Evolutionary conservation across 2,888 invertebrate genomes (phyloP).

Genomic region (Cynaeus angustus): DNA sequence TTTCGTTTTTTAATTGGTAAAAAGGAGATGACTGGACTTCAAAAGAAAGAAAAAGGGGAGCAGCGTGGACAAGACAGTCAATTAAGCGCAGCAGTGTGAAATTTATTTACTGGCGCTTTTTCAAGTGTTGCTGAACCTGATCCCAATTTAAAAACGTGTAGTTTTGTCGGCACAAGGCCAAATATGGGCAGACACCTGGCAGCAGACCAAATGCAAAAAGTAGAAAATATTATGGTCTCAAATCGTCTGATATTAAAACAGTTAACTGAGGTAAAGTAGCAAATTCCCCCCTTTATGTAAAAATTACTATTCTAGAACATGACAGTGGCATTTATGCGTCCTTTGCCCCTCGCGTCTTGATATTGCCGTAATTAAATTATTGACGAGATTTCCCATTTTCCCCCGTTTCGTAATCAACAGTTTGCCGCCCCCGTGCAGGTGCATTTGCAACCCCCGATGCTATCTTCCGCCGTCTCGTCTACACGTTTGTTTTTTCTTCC

Average conservation of each 20-base stretch:
- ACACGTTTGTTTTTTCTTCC: slow-evolving; percentile 32
- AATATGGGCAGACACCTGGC: background rate
- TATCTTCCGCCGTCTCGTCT: slow-evolving; percentile 29
- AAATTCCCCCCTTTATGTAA: too few relatives aligned
- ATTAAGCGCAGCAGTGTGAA: slow-evolving; percentile 36
- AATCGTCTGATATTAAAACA: too few relatives aligned
- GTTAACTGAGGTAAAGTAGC: too few relatives aligned
- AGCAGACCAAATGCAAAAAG: too few relatives aligned
- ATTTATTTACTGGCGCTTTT: slow-evolving; percentile 37
- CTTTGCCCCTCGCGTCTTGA: too few relatives aligned
- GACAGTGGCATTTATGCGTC: too few relatives aligned
- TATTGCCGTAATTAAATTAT: background rate
- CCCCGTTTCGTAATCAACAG: slow-evolving; percentile 11
- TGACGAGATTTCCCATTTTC: slow-evolving; percentile 6
- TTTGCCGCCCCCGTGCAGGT: slow-evolving; percentile 8
- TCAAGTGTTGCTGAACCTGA: slow-evolving; percentile 33
- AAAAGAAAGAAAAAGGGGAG: slow-evolving; percentile 32
- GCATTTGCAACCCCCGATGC: slow-evolving; percentile 30
- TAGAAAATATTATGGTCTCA: too few relatives aligned
- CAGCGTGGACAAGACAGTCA: slow-evolving; percentile 28
- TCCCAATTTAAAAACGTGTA: slow-evolving; percentile 13
- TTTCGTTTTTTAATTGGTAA: slow-evolving; percentile 40
- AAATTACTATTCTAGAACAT: too few relatives aligned
- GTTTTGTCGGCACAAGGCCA: background rate
- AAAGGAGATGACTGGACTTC: slow-evolving; percentile 29